Conservation (phyloP, 2,113 vertebrate species). For the Balaeniceps rex region DNA sequence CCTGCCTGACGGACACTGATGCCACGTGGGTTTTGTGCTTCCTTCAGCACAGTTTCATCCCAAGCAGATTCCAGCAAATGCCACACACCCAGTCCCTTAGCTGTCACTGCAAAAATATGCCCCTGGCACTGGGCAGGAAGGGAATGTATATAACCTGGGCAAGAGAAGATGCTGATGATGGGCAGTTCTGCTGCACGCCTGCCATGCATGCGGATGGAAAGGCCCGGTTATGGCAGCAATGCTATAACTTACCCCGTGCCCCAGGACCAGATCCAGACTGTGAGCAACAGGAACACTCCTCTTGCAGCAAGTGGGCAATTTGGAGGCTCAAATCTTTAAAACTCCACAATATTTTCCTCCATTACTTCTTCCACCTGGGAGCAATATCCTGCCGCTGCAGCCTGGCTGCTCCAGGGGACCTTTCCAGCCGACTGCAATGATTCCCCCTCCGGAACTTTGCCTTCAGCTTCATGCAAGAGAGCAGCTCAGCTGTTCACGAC, state of each 20-base stretch:
- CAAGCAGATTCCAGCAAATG: background rate
- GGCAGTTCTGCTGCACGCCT: background rate
- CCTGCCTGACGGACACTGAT: rapidly evolving
- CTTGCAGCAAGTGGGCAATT: background rate
- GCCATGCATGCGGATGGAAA: background rate
- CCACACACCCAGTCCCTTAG: rapidly evolving
- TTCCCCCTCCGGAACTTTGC: background rate
- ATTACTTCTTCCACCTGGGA: background rate
- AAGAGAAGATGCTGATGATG: background rate
- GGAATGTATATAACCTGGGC: background rate
- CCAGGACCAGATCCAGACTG: background rate
- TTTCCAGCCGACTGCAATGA: background rate
- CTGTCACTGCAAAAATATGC: background rate
- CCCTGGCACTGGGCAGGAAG: background rate
- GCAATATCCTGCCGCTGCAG: background rate
- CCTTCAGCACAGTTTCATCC: background rate
- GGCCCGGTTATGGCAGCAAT: background rate
- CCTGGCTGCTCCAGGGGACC: background rate
- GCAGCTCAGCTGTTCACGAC: background rate
- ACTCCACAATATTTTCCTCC: background rate
- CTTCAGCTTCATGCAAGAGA: background rate
- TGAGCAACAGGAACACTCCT: background rate
- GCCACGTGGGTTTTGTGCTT: background rate
- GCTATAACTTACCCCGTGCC: background rate
- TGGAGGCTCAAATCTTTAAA: background rate